Percentiles rank a stretch among this genome's conserved stretches.
These are phyloP conservation scores for Cynocephalus volans DNA, from an alignment of 2,113 vertebrate species.

Conservation along the genomic window DNA sequence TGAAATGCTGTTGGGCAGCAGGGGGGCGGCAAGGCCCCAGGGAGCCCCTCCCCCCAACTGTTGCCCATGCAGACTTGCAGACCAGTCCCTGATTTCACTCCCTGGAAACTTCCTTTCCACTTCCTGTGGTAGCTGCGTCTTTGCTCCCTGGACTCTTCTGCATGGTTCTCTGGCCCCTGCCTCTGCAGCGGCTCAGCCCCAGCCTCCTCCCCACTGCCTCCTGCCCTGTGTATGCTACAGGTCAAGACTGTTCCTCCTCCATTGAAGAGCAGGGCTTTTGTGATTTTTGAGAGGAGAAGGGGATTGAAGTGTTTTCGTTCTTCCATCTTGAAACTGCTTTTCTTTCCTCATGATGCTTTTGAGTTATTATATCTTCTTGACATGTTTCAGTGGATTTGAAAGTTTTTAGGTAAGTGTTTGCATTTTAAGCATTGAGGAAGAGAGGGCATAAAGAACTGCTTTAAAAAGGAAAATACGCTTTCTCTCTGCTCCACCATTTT, in stretches of 20 bases:
- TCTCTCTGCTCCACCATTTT: no score
- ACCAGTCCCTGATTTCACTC: background rate
- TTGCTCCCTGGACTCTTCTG: rapidly evolving
- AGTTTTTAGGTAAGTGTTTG: background rate
- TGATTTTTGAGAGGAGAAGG: background rate
- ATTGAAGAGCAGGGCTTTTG: background rate
- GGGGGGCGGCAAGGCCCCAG: background rate
- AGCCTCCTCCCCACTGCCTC: background rate
- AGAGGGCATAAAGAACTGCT: background rate
- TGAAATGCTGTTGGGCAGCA: background rate
- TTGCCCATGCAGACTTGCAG: rapidly evolving
- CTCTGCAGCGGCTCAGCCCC: background rate
- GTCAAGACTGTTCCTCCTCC: rapidly evolving
- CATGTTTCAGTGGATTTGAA: background rate
- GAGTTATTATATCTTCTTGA: background rate
- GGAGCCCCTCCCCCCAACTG: no score
- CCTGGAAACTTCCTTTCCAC: rapidly evolving
- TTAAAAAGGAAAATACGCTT: background rate
- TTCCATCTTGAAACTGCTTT: background rate
- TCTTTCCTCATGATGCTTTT: background rate
- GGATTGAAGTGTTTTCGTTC: background rate
- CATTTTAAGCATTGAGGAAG: background rate
- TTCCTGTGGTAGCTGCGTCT: rapidly evolving
- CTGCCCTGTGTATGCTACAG: rapidly evolving
- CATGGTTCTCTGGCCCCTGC: background rate